Conservation (phyloP, 2,888 invertebrate species). For the Aleiodes alternator region DNA sequence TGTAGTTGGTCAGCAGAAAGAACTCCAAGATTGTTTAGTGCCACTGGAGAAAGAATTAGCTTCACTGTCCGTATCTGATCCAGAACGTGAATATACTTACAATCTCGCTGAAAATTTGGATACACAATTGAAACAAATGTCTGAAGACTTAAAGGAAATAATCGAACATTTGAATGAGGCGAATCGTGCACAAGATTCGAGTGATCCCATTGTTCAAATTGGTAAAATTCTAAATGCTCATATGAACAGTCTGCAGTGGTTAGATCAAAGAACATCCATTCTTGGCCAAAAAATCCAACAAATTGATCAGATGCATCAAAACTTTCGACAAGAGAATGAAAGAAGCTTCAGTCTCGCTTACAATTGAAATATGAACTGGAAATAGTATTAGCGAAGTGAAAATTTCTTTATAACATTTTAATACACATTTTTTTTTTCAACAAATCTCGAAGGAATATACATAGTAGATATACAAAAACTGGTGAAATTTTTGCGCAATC, state of each 20-base stretch:
- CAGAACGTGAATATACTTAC: constrained; percentile 94
- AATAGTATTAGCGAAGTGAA: background rate
- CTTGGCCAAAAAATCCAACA: constrained; percentile 89
- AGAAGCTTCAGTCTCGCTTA: constrained; percentile 81
- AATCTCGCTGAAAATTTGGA: constrained; percentile 93
- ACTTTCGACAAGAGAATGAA: constrained; percentile 85
- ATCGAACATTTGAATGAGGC: constrained; percentile 95
- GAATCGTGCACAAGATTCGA: constrained; percentile 87
- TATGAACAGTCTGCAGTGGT: constrained; percentile 97
- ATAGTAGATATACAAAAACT: too few species aligned
- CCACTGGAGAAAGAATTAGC: constrained; percentile 90
- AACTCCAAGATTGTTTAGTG: constrained; percentile 89
- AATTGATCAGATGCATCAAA: constrained; percentile 87
- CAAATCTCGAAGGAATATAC: too few species aligned
- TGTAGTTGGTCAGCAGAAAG: constrained; percentile 93
- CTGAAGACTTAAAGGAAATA: constrained; percentile 95
- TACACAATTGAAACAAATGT: constrained; percentile 94
- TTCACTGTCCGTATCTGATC: constrained; percentile 84
- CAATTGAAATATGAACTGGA: constrained; percentile 59
- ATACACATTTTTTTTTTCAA: constrained; percentile 1
- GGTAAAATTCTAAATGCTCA: constrained; percentile 96
- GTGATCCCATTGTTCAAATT: constrained; percentile 94
- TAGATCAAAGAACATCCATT: constrained; percentile 89
- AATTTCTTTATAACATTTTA: background rate
- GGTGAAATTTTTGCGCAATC: too few species aligned